These are phyloP conservation scores for Cygnus atratus DNA, from an alignment of 2,113 vertebrate genomes.

Conservation along the genomic window DNA sequence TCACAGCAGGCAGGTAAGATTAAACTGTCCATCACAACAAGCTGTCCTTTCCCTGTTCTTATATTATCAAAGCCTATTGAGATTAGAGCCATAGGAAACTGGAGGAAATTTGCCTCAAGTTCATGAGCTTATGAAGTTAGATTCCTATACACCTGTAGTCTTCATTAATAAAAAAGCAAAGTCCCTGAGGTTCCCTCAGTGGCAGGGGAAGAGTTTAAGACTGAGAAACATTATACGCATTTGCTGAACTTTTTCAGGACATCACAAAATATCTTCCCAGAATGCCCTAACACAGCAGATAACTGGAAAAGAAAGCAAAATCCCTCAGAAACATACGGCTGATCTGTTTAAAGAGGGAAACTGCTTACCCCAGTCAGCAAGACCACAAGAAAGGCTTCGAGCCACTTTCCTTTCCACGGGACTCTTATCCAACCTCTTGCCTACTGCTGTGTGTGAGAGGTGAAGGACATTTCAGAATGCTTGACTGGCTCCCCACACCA, in stretches of 20 bases:
- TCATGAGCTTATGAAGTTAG: not conserved
- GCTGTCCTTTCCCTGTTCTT: conserved; percentile 19
- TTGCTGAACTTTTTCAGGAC: not conserved
- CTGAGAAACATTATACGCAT: not conserved
- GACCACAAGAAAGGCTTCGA: not conserved
- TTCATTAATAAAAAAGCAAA: not conserved
- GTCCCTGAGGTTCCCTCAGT: not conserved
- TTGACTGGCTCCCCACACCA: not conserved
- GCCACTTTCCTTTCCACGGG: not conserved
- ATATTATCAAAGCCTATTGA: not conserved
- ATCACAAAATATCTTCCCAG: not conserved
- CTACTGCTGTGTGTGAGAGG: no score
- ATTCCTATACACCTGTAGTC: not conserved
- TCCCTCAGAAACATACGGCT: not conserved
- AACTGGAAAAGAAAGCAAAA: not conserved
- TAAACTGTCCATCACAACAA: conserved; percentile 66
- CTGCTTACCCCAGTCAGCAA: not conserved
- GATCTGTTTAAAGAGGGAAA: not conserved
- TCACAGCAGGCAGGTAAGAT: conserved; percentile 68
- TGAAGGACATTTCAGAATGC: not conserved
- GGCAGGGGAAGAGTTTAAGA: not conserved
- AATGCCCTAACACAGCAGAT: not conserved
- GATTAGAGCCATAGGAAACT: conserved; percentile 10
- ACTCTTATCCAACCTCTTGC: not conserved
- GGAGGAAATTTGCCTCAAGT: not conserved